Evolutionary conservation across 2,888 invertebrate genomes (phyloP).

Genomic region (Orchestes rusci): DNA sequence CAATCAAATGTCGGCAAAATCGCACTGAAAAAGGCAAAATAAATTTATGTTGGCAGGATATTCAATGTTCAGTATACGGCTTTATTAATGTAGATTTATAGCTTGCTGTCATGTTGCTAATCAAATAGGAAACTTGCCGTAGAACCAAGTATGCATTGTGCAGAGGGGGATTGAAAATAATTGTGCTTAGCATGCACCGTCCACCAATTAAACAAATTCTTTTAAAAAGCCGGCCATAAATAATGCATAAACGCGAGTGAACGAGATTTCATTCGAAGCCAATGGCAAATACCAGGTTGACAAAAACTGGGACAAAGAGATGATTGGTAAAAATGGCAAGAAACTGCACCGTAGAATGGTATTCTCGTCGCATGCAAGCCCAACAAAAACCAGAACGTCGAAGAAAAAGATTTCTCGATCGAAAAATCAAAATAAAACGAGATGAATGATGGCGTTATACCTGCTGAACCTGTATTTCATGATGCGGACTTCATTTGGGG

Average conservation of each 20-base stretch:
- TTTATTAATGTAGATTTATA: constrained; percentile 44
- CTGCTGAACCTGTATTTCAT: constrained; percentile 46
- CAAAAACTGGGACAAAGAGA: constrained; percentile 18
- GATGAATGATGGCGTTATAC: constrained; percentile 46
- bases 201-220: background rate
- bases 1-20: constrained; percentile 30
- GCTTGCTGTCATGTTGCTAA: constrained; percentile 41
- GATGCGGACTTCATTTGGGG: constrained; percentile 45
- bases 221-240: background rate
- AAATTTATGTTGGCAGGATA: constrained; percentile 36
- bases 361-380: constrained; percentile 41
- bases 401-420: constrained; percentile 35
- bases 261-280: background rate
- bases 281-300: constrained; percentile 8
- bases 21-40: constrained; percentile 31
- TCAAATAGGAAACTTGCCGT: constrained; percentile 42
- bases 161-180: constrained; percentile 21
- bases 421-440: constrained; percentile 45
- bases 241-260: background rate
- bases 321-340: constrained; percentile 41
- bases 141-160: constrained; percentile 33
- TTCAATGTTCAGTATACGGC: constrained; percentile 41
- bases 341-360: constrained; percentile 42
- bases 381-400: constrained; percentile 24
- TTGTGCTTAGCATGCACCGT: too few species aligned